A percentile compares a stretch with the other conserved stretches of the same genome.
These are phyloP conservation scores for Calliphora vicina DNA, from an alignment of 1,140 invertebrate genomes.

Conservation along the genomic window DNA sequence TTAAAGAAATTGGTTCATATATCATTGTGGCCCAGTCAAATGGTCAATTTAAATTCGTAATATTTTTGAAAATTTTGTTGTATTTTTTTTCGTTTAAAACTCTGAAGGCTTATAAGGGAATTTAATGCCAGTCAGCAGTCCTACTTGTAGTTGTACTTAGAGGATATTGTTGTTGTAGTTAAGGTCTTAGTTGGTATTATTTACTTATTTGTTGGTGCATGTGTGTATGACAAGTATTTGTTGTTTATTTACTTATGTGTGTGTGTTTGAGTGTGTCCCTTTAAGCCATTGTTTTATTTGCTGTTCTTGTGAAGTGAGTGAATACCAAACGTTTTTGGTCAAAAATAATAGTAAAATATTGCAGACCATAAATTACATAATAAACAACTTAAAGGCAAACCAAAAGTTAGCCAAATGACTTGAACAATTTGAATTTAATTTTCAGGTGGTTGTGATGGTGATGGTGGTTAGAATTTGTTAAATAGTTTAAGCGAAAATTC, in stretches of 20 bases:
- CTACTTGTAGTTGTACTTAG: no score
- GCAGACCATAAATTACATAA: background rate
- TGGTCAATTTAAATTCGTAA: constrained; percentile 24
- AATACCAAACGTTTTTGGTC: background rate
- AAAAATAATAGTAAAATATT: constrained; percentile 6
- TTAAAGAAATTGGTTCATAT: constrained; percentile 36
- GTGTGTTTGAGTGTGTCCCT: no score
- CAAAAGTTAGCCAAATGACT: background rate
- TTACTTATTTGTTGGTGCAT: background rate
- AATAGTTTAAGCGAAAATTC: no score
- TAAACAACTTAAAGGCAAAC: constrained; percentile 13
- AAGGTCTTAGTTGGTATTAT: background rate
- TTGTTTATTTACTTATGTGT: background rate
- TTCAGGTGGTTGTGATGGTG: background rate
- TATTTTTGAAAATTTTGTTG: background rate
- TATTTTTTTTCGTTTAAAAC: background rate
- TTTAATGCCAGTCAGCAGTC: background rate
- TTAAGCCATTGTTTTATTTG: background rate
- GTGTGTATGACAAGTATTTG: background rate
- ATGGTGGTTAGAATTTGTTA: no score
- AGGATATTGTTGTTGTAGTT: no score
- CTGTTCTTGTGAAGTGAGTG: background rate
- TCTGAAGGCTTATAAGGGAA: background rate
- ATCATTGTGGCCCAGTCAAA: constrained; percentile 23
- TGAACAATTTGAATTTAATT: background rate